Evolutionary conservation across 2,113 vertebrate species (phyloP).

Genomic region (Tor tambroides): DNA sequence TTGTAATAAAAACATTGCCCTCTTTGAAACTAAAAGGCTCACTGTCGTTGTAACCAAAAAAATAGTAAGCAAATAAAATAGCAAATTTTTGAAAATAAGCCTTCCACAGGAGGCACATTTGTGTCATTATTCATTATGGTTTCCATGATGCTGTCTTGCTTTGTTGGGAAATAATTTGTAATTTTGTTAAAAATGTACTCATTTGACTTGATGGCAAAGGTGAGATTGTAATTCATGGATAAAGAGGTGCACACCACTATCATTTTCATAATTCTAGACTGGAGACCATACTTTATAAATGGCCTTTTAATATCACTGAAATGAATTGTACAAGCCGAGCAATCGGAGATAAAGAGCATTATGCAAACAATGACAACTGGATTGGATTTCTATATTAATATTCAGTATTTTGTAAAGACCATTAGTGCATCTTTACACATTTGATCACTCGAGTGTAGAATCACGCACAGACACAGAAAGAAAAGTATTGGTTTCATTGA

Average conservation of each 20-base stretch:
- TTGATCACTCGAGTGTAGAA: neutral
- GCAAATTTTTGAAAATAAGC: neutral
- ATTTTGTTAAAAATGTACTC: neutral
- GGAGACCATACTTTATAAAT: neutral
- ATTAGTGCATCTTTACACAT: neutral
- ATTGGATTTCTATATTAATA: neutral
- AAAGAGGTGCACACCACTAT: neutral
- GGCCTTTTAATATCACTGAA: neutral
- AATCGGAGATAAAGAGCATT: neutral
- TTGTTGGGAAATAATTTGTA: neutral
- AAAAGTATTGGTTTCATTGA: neutral
- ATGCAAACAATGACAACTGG: neutral
- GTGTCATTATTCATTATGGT: neutral
- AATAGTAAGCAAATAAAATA: neutral
- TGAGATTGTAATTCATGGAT: neutral
- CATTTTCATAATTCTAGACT: constrained; percentile 35
- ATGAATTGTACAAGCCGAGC: neutral
- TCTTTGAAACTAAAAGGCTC: constrained; percentile 13
- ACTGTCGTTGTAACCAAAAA: neutral
- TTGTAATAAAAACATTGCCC: constrained; percentile 12
- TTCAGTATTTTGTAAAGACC: neutral
- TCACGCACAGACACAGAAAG: neutral
- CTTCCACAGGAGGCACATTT: neutral
- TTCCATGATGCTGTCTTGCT: neutral
- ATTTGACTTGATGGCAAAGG: constrained; percentile 7